Base-by-base conservation (phyloP, 2,797 vertebrate species). In the Vultur gryphus region DNA sequence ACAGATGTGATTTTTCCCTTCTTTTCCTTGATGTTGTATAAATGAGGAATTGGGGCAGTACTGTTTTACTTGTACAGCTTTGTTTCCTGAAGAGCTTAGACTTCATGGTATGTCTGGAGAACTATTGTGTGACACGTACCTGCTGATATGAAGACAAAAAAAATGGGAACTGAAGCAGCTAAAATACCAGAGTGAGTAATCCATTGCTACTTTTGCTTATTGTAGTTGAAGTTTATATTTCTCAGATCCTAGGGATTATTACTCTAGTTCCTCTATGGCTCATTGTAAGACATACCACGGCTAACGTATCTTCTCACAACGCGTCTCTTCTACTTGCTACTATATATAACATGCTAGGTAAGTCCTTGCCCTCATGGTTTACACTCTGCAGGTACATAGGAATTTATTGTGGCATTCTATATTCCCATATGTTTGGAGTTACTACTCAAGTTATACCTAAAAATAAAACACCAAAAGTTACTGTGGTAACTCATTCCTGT, bases 271-370 rank as follows among this genome's bases (percentile, higher is more conserved):
- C 28, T 77, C 5, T 46, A 16, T 69, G 33, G 10, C 5, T 58
- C 15, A 29, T 25, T 62, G 5, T 62, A 21, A 48, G 31, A 54
- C 2, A 12, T n/a, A 9, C 16, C 4, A 3, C 13, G 19, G 33
- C 25, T 87, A 25, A 64, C 1, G 0, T 57, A 33, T 29, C 39
- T 90, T n/a, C 44, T 73, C 26, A 20, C 5, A 37, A n/a, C 0
- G 1, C 6, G 16, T 29, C 48, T 84, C 18, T 72, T 75, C 46
- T 64, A 18, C 13, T 70, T 79, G 44, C 11, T 69, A 0, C 21
- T 58, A 0, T 39, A 13, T 33, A 0, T 26, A 67, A n/a, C 0
- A 4, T 10, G 12, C 13, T 52, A 37, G 39, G 5, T 7, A 69
- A 58, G 15, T 39, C 33, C 43, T 78, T 81, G 37, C 14, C 46